phyloP scores from a whole-genome alignment of 2,113 vertebrate species.

The Ondatra zibethicus region DNA sequence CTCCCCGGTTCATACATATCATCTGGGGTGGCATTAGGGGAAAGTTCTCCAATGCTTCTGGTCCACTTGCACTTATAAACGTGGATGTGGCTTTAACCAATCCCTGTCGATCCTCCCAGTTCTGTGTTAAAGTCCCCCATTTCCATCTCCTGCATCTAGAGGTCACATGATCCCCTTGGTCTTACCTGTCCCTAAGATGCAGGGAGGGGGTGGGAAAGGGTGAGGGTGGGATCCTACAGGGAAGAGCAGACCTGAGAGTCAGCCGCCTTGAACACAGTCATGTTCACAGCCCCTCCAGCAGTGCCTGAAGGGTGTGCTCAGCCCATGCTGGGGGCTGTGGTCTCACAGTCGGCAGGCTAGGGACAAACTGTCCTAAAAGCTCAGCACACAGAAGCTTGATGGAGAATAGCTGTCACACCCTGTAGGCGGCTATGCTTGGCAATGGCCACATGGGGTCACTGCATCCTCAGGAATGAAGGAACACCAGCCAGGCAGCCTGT shows the following conservation, averaged over 20 bases:
- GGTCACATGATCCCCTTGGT: not conserved
- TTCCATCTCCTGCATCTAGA: not conserved
- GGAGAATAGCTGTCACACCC: not conserved
- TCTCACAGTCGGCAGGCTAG: accelerated
- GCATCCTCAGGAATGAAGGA: conserved; percentile 23
- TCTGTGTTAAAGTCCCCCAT: not conserved
- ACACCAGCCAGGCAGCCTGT: not conserved
- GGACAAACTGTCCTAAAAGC: not conserved
- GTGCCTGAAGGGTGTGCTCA: accelerated
- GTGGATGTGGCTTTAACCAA: not conserved
- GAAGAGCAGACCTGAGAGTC: not conserved
- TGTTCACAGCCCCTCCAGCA: not conserved
- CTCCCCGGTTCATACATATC: accelerated
- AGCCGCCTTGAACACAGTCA: not conserved
- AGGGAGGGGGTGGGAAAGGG: too few relatives aligned
- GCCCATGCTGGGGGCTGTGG: not conserved
- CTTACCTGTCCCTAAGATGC: not conserved
- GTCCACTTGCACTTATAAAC: not conserved
- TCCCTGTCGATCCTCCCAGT: accelerated
- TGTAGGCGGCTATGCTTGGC: not conserved
- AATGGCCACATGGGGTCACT: conserved; percentile 66
- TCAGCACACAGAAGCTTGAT: not conserved
- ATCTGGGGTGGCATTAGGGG: not conserved
- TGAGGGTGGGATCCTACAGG: not conserved
- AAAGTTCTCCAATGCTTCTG: not conserved